A percentile compares a stretch with the other conserved stretches of the same genome.
Evolutionary conservation across 2,113 vertebrate genomes (phyloP).

Genomic region (Archilochus colubris): DNA sequence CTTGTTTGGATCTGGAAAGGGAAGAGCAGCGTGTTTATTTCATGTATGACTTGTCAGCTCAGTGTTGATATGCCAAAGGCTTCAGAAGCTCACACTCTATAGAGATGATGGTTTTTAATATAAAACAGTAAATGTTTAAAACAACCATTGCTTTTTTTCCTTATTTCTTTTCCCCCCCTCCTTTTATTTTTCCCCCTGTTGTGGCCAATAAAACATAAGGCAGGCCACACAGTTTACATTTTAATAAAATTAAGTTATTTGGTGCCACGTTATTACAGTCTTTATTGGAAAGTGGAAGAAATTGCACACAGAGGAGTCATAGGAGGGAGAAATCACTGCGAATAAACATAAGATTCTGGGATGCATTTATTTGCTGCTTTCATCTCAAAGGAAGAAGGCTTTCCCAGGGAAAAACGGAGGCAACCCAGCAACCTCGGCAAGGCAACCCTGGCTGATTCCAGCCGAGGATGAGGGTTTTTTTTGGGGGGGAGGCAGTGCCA

Average conservation of each 20-base stretch:
- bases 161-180: too few relatives aligned
- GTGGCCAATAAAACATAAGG: conserved; percentile 47
- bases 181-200: background rate
- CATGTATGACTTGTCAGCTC: conserved; percentile 27
- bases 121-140: conserved; percentile 63
- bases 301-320: conserved; percentile 76
- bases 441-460: background rate
- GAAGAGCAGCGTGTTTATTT: conserved; percentile 47
- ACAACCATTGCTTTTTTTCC: background rate
- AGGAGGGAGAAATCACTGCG: conserved; percentile 69
- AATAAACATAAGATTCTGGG: conserved; percentile 73
- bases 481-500: background rate
- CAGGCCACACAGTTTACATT: conserved; percentile 48
- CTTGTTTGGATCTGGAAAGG: conserved; percentile 31
- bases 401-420: background rate
- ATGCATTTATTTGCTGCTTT: conserved; percentile 63
- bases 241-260: conserved; percentile 75
- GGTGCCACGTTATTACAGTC: conserved; percentile 69
- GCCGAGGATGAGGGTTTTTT: background rate
- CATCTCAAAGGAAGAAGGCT: conserved; percentile 35
- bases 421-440: too few relatives aligned
- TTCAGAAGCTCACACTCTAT: conserved; percentile 60
- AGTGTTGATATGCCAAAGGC: background rate
- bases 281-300: conserved; percentile 76
- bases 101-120: conserved; percentile 55